Base-by-base conservation (phyloP, 2,797 vertebrate genomes). In the Pseudomugil tenellus region DNA sequence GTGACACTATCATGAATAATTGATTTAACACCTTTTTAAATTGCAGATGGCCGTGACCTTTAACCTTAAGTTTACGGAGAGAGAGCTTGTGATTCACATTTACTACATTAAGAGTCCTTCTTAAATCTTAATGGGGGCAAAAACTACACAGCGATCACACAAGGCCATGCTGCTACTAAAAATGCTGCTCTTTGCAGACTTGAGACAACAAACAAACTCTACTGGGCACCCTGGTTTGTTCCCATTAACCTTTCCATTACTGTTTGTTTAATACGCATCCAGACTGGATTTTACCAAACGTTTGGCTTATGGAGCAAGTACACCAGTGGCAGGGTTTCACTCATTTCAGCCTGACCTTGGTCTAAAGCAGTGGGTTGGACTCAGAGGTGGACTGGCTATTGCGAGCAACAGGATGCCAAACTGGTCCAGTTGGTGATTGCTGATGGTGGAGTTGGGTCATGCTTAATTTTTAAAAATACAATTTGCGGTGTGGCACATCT, bases 1-100 rank as follows among this genome's bases (percentile, higher is more conserved):
- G 65, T 58, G 31, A 70, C 67, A 64, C 21, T 29, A 48, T 76
- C 84, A 91, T 92, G 79, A 90, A 91, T 91, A 89, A 86, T 86
- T 82, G 80, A 91, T 88, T 76, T 74, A 61, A 77, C 74, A 58
- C 58, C 65, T 78, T 88, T 81, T 3, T 61, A 80, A 78, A 86
- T 89, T 87, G 80, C 72, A 87, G 74, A 85, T 80, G 62, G 48
- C 51, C 51, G 0, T 79, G 83, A 85, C 80, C 86, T 89, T 86
- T 83, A 75, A 68, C 84, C 74, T 80, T 63, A 74, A 74, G 70
- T 79, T 67, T 66, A 68, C 74, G 72, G 79, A n/a, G 56, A 68
- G 34, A 61, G 62, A 57, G 84, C 87, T 91, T 80, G 77, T 70
- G 62, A 57, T 65, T 49, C 32, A 64, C 46, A 48, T 68, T 78